Evolutionary conservation across 2,888 invertebrate species (phyloP), one percentile per base, ranked within the genome.

Genomic region (Hemaris fuciformis): DNA sequence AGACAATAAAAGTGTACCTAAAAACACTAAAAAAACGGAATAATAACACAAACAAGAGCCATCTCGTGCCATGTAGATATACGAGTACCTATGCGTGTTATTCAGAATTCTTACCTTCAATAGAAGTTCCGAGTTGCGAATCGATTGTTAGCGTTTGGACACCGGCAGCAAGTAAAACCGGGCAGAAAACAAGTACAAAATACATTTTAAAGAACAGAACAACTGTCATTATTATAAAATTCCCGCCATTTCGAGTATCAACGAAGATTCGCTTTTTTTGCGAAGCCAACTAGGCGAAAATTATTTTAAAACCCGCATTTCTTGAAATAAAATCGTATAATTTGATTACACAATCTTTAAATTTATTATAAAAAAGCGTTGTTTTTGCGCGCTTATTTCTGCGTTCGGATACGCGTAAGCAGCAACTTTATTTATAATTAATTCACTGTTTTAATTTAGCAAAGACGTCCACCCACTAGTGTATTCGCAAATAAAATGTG

Each of bases 121-220:
- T 73, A 1, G 92, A 91, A 41, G 92, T 92, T 38, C 92, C 91
- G 60, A 92, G 81, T 62, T 89, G 86, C 0, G 91, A 86, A 66
- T 92, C 91, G 18, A 92, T 91, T 4, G 91, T 90, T 42, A 92
- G 60, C 0, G 91, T 91, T 65, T 88, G 84, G 7, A 88, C 91
- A 3, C 80, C 85, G 15, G 83, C 86, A 1, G 79, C 89, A 25
- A 91, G 83, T 69, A 89, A 68, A 74, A 82, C 85, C 73, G 88
- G 89, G 63, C 88, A 89, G 85, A 88, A 69, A 69, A 84, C 66
- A 75, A 89, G 74, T 80, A 89, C 69, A 58, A 77, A 77, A 59
- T 88, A 75, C 91, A 91, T 91, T 72, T 78, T 88, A 43, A 82
- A 66, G n/a, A 79, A 79, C 61, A 81, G 64, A 71, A 66, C 59